phyloP scores from a whole-genome alignment of 2,113 vertebrate species.

The Poeciliopsis prolifica region DNA sequence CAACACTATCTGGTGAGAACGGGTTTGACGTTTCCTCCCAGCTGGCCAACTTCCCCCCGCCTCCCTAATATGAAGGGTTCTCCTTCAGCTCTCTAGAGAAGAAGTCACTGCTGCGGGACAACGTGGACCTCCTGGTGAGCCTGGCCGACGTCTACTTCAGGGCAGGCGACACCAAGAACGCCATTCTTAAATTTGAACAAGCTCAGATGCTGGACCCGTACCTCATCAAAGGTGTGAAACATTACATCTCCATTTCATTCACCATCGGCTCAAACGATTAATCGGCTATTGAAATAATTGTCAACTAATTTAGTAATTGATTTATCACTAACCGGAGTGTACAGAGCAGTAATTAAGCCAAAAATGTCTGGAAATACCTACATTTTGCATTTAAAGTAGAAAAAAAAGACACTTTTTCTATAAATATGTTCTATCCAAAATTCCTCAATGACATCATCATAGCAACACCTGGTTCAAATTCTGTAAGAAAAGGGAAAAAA shows the following conservation, averaged over 20 bases:
- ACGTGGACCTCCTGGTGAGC: conserved; percentile 94
- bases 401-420: too few species aligned
- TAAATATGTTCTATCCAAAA: too few species aligned
- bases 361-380: too few species aligned
- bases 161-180: conserved; percentile 96
- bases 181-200: conserved; percentile 97
- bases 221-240: conserved; percentile 89
- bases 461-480: too few species aligned
- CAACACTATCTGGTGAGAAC: conserved; percentile 95
- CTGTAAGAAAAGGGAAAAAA: too few species aligned
- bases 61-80: background rate
- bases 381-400: too few species aligned
- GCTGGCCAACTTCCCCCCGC: background rate
- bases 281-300: too few species aligned
- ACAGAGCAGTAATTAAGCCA: too few species aligned
- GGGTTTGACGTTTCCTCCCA: background rate
- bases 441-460: too few species aligned
- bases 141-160: conserved; percentile 97
- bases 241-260: background rate
- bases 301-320: too few species aligned
- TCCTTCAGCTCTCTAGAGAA: conserved; percentile 92
- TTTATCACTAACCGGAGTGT: too few species aligned
- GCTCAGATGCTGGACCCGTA: conserved; percentile 98
- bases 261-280: background rate
- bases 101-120: conserved; percentile 94